phyloP scores from a whole-genome alignment of 2,113 vertebrate genomes.

The Rattus rattus region DNA sequence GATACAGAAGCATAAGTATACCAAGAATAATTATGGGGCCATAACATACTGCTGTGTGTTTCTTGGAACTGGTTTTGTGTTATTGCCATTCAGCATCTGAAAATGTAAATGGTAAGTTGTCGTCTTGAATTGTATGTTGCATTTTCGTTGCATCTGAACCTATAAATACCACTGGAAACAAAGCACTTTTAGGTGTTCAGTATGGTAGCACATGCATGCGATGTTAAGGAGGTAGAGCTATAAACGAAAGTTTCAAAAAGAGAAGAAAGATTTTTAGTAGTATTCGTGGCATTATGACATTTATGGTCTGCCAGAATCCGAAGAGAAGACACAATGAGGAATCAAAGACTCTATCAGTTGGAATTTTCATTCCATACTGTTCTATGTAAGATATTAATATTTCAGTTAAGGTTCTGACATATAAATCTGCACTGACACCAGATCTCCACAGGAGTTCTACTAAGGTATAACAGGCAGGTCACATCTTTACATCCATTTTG shows the following conservation, averaged over 20 bases:
- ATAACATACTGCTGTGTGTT: neutral
- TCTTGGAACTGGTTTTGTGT: neutral
- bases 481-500: neutral
- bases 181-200: neutral
- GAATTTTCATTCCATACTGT: slow-evolving; percentile 38
- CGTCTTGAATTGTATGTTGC: neutral
- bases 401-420: neutral
- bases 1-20: neutral
- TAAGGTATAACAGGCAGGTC: neutral
- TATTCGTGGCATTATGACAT: neutral
- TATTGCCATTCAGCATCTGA: neutral
- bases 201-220: fast-evolving
- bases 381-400: neutral
- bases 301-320: neutral
- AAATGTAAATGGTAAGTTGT: neutral
- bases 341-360: slow-evolving; percentile 1
- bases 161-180: neutral
- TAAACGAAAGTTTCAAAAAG: slow-evolving; percentile 9
- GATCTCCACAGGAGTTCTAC: neutral
- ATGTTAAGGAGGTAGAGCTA: neutral
- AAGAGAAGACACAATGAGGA: neutral
- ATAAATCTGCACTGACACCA: neutral
- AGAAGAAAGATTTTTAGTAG: neutral
- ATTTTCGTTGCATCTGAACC: neutral
- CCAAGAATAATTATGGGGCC: neutral